These are phyloP conservation scores for Odontomachus brunneus DNA, from an alignment of 1,140 invertebrate species.

Conservation along the genomic window DNA sequence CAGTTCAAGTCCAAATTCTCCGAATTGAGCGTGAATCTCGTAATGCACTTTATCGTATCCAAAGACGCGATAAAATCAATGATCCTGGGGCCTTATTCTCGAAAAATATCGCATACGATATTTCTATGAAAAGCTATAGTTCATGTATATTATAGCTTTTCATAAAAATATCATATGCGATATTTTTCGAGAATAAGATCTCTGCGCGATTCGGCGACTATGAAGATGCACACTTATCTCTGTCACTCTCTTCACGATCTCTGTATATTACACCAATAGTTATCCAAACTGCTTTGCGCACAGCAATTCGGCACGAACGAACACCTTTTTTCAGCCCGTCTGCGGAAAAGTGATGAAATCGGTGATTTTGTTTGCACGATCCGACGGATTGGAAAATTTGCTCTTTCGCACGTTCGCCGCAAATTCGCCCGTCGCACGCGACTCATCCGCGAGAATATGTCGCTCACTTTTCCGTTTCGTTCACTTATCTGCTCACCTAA, in stretches of 20 bases:
- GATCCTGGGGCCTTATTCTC: too few relatives aligned
- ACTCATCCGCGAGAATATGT: not conserved
- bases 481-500: not conserved
- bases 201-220: not conserved
- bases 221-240: not conserved
- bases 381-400: not conserved
- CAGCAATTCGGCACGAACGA: not conserved
- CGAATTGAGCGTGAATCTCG: not conserved
- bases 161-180: too few relatives aligned
- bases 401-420: not conserved
- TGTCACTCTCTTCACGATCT: not conserved
- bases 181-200: too few relatives aligned
- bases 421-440: slow-evolving; percentile 6
- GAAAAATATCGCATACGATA: too few relatives aligned
- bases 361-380: slow-evolving; percentile 15
- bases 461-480: slow-evolving; percentile 5
- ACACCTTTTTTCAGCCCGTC: not conserved
- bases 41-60: not conserved
- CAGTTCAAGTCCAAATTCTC: too few relatives aligned
- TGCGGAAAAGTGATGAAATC: slow-evolving; percentile 8
- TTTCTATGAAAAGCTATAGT: too few relatives aligned
- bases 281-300: not conserved
- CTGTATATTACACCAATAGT: not conserved
- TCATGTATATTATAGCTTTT: too few relatives aligned
- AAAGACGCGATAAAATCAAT: not conserved